Percentiles rank a stretch among this genome's conserved stretches.
These are phyloP conservation scores for Solenodon paradoxus DNA, from an alignment of 2,113 vertebrate species.

Conservation along the genomic window DNA sequence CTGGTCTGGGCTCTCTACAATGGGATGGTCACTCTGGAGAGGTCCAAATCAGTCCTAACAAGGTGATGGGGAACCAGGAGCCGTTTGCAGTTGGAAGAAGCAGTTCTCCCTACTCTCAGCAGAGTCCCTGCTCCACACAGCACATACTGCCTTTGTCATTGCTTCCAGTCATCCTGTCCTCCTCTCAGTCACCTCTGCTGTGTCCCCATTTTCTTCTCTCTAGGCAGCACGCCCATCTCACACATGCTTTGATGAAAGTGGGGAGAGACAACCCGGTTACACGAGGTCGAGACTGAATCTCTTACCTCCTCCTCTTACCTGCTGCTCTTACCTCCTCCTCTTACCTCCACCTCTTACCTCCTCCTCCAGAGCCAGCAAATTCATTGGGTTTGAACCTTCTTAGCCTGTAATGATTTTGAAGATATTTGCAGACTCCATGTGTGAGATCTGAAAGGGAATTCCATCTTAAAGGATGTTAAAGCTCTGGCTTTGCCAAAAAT, in stretches of 20 bases:
- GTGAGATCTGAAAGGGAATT: background rate
- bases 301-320: too few species aligned
- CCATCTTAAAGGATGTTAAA: background rate
- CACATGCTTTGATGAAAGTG: background rate
- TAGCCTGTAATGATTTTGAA: fast-evolving
- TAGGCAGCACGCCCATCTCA: too few species aligned
- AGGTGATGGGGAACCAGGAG: background rate
- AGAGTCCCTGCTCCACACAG: background rate
- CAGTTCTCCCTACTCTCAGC: fast-evolving
- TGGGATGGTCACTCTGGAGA: background rate
- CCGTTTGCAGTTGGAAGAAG: fast-evolving
- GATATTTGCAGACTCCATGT: background rate
- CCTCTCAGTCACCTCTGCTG: background rate
- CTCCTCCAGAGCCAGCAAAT: background rate
- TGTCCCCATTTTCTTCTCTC: background rate
- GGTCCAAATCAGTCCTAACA: background rate
- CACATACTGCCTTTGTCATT: fast-evolving
- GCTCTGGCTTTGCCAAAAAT: background rate
- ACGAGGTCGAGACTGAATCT: background rate
- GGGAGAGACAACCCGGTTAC: background rate
- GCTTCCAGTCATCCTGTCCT: background rate
- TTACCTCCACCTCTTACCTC: too few species aligned
- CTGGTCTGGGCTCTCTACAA: background rate
- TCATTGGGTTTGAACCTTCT: background rate
- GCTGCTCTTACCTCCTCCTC: too few species aligned